Conservation (phyloP, 2,888 invertebrate genomes). For the Zelleria hepariella region DNA sequence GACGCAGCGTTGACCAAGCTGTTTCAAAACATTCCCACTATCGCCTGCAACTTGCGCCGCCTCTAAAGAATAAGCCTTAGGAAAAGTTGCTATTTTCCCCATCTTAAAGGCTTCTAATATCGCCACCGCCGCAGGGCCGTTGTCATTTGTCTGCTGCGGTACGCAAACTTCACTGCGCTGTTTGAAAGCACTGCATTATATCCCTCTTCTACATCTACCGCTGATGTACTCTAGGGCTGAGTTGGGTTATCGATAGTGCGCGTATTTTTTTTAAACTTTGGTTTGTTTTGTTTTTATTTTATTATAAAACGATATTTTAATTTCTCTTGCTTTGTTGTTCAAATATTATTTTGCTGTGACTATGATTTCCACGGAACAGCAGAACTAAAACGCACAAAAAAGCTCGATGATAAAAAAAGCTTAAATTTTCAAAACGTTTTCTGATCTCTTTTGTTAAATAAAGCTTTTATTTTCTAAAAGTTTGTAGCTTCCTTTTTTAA, state of each 20-base stretch:
- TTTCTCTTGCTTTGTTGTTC: neutral
- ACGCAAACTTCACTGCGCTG: slow-evolving; percentile 65
- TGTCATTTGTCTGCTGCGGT: slow-evolving; percentile 65
- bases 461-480: too few species aligned
- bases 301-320: neutral
- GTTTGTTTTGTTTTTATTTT: neutral
- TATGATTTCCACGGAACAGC: too few species aligned
- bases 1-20: neutral
- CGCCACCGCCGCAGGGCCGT: slow-evolving; percentile 55
- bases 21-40: neutral
- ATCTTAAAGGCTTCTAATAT: slow-evolving; percentile 69
- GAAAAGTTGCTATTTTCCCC: slow-evolving; percentile 65
- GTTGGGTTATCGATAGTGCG: neutral
- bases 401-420: too few species aligned
- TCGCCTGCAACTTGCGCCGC: neutral
- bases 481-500: too few species aligned
- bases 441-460: too few species aligned
- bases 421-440: too few species aligned
- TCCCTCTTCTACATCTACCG: slow-evolving; percentile 55
- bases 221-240: slow-evolving; percentile 9
- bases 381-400: too few species aligned
- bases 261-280: slow-evolving; percentile 9
- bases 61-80: slow-evolving; percentile 17
- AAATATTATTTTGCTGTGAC: too few species aligned
- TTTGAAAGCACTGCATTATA: slow-evolving; percentile 69